Conservation (phyloP, 2,888 invertebrate genomes). For the Diarsia dahlii region DNA sequence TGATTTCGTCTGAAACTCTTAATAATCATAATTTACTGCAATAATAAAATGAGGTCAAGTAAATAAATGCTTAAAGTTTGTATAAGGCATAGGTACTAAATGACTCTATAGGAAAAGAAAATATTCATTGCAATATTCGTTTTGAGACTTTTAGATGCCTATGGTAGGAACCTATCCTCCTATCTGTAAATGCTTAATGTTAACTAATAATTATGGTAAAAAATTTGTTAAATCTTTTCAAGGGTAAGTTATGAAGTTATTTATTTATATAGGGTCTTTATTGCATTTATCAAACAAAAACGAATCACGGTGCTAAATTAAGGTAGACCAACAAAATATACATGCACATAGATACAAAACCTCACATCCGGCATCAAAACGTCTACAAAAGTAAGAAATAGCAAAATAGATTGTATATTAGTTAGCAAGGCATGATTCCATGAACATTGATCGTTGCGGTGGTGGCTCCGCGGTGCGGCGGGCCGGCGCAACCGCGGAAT, state of each 20-base stretch:
- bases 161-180: not conserved
- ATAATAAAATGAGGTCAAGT: constrained; percentile 41
- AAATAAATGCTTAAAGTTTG: constrained; percentile 22
- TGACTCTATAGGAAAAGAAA: not conserved
- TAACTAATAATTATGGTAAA: not conserved
- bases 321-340: constrained; percentile 22
- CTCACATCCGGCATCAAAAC: constrained; percentile 45
- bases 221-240: not conserved
- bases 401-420: constrained; percentile 66
- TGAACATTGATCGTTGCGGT: constrained; percentile 70
- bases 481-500: constrained; percentile 85
- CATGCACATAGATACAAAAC: constrained; percentile 28
- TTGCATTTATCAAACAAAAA: not conserved
- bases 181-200: not conserved
- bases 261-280: not conserved
- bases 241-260: not conserved
- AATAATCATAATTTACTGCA: constrained; percentile 57
- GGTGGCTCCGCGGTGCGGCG: constrained; percentile 82
- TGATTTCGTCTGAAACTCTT: constrained; percentile 52
- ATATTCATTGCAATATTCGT: not conserved
- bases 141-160: not conserved
- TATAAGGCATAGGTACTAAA: constrained; percentile 20
- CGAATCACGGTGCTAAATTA: not conserved
- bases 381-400: constrained; percentile 65
- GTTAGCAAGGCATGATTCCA: constrained; percentile 63